Base-by-base conservation (phyloP, 2,888 invertebrate genomes). In the Diarsia rubi region DNA sequence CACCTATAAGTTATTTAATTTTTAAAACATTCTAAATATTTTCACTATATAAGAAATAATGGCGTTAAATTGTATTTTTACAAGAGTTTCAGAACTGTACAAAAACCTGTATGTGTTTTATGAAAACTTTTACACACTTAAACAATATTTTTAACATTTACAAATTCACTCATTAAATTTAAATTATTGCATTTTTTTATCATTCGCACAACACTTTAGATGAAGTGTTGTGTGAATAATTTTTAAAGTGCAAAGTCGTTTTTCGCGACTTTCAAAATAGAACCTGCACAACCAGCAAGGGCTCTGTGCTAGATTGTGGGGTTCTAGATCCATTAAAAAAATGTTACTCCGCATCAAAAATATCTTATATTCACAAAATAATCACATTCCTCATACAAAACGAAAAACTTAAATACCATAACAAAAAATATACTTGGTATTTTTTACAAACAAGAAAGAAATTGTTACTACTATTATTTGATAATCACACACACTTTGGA, bases 401-500 rank as follows among this genome's bases (percentile, higher is more conserved):
- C 49, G 0, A 65, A 47, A 44, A 59, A 77, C 16, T 16, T 63
- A 44, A 31, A 54, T 27, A 72, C 16, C 16, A 16, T 1, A 54
- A 60, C 3, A 14, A 45, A 14, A 8, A 67, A 21, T 21, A 19
- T 62, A 52, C 21, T 68, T 47, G 19, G 49, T 70, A 68, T 64
- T 73, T 73, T 68, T 73, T 73, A 73, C 64, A 82, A 86, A 85
- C 21, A 78, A 78, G 69, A 70, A 82, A 76, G 82, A 76, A 84
- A 83, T 83, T 82, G 78, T 87, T 82, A 86, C 85, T 91, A 88
- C 87, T 88, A 88, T 91, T 91, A 89, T 90, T 89, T 83, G 78
- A 81, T 84, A 82, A 87, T 86, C 94, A 95, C 94, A 92, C 93
- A 92, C 93, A 93, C 93, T 89, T 93, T 96, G 96, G 96, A 96